Percentiles rank a stretch among this genome's conserved stretches.
These are phyloP conservation scores for Allacma fusca DNA, from an alignment of 2,888 invertebrate genomes.

Conservation along the genomic window DNA sequence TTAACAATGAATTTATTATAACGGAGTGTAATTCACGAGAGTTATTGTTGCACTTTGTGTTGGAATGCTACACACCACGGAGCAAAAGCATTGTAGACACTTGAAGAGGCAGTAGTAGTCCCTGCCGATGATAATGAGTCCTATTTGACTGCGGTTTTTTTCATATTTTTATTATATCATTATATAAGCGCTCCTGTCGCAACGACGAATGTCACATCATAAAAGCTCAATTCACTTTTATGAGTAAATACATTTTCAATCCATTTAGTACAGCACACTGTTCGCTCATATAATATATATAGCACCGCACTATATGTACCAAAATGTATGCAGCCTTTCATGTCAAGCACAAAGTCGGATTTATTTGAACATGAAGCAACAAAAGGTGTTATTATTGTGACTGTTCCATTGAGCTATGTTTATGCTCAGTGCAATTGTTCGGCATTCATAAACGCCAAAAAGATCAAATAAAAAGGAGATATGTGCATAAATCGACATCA, in stretches of 20 bases:
- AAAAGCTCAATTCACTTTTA: neutral
- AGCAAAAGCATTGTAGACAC: too few relatives aligned
- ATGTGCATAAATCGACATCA: too few relatives aligned
- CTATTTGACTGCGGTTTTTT: neutral
- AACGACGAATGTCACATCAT: neutral
- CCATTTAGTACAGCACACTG: neutral
- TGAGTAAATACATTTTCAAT: neutral
- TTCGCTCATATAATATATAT: too few relatives aligned
- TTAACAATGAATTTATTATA: slow-evolving; percentile 12
- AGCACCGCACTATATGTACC: neutral
- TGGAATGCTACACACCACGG: neutral
- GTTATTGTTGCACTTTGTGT: neutral
- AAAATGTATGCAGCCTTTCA: too few relatives aligned
- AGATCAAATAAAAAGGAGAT: too few relatives aligned
- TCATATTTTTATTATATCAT: neutral
- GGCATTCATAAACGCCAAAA: too few relatives aligned
- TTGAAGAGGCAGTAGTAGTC: neutral
- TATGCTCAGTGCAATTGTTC: too few relatives aligned
- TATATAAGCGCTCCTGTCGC: neutral
- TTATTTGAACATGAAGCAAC: too few relatives aligned
- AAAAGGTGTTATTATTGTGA: too few relatives aligned
- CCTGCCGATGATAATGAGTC: neutral
- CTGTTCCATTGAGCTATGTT: too few relatives aligned
- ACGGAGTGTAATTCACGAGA: neutral
- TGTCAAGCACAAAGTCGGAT: too few relatives aligned